Base-by-base conservation (phyloP, 2,113 vertebrate species). In the Mixornis gularis region DNA sequence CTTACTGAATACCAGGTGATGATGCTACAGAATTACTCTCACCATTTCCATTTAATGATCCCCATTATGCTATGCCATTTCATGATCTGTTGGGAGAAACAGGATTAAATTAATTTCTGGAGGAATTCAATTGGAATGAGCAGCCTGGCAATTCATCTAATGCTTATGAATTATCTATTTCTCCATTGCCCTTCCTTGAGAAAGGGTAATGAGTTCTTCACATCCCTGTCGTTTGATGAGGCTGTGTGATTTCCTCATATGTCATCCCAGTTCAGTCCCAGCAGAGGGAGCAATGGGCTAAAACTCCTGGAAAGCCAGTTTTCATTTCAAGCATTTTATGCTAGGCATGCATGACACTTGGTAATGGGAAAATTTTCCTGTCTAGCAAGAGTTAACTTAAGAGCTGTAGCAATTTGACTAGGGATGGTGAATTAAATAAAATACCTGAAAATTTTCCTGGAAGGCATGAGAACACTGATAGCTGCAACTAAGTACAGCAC, bases 211-310 rank as follows among this genome's bases (percentile, higher is more conserved):
- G 87, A 88, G 55, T 60, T 80, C 65, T 70, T 92, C 60, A 10
- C 41, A 13, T 51, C 58, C 8, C 12, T 89, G 71, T 66, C 2
- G 1, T 85, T 64, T 41, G 66, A 53, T 32, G 72, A 56, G 80
- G 56, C 80, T 59, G 60, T 40, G 34, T 10, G 62, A n/a, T 94
- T 76, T 95, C 72, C 70, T 49, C 40, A 4, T 71, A 12, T 93
- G 81, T 87, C 72, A 77, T 92, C 81, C 82, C 87, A 30, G 58
- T 51, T 86, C 78, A 63, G 77, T 81, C 80, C 96, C 97, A 72
- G 95, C 91, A 97, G 97, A 97, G 97, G 93, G 95, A 96, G 96
- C 95, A 96, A 52, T 79, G 73, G 48, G 84, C 95, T 93, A 74
- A 96, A 95, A 66, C 86, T 83, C 62, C 81, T 82, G 43, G 49